These are phyloP conservation scores for Ganaspis sp. DNA, from an alignment of 1,140 invertebrate species.

Conservation along the genomic window DNA sequence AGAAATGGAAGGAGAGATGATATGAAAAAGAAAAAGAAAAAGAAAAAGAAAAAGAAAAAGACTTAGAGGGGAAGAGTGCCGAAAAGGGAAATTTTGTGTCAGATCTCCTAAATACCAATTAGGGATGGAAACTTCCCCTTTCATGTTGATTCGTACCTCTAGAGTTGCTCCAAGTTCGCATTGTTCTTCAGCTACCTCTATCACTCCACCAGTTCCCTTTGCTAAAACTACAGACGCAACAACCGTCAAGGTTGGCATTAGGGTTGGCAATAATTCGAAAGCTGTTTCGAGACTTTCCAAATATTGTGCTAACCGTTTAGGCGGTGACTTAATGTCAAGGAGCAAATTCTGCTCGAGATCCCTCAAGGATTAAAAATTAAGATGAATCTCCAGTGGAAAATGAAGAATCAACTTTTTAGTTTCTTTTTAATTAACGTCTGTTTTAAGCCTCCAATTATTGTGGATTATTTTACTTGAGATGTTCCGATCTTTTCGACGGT, in stretches of 20 bases:
- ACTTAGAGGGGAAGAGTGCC: slow-evolving; percentile 8
- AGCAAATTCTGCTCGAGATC: slow-evolving; percentile 45
- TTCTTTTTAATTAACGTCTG: slow-evolving; percentile 53
- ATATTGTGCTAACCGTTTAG: slow-evolving; percentile 64
- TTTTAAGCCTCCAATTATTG: neutral
- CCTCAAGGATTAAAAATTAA: slow-evolving; percentile 57
- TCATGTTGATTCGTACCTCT: slow-evolving; percentile 72
- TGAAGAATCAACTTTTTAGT: neutral
- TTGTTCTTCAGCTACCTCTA: slow-evolving; percentile 65
- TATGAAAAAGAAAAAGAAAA: neutral
- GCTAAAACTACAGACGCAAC: slow-evolving; percentile 48
- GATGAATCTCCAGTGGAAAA: slow-evolving; percentile 37
- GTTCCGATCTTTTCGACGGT: neutral
- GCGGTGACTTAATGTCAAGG: slow-evolving; percentile 54
- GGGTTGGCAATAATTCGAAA: slow-evolving; percentile 66
- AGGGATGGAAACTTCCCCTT: slow-evolving; percentile 74
- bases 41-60: neutral
- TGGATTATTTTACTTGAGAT: slow-evolving; percentile 19
- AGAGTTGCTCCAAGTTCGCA: slow-evolving; percentile 73
- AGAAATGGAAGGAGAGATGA: neutral
- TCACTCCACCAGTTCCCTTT: slow-evolving; percentile 46
- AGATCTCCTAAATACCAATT: slow-evolving; percentile 76
- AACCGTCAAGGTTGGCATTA: slow-evolving; percentile 57
- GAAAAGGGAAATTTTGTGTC: slow-evolving; percentile 60
- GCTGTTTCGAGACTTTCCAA: slow-evolving; percentile 63